These are phyloP conservation scores for Abrostola triplasia DNA, from an alignment of 2,888 invertebrate genomes.

Conservation along the genomic window DNA sequence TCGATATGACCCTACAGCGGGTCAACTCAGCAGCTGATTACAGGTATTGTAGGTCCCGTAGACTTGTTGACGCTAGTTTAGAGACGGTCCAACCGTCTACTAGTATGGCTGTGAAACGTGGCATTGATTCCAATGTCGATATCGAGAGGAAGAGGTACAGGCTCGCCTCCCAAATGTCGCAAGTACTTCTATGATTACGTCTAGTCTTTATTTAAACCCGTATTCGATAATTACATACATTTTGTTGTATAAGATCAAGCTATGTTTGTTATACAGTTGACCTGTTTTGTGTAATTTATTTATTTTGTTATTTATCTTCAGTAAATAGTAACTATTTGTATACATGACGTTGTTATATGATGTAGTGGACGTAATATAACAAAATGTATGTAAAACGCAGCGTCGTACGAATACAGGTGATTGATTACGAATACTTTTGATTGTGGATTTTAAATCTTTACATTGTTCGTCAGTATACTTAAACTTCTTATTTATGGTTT, in stretches of 20 bases:
- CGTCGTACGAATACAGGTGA: conserved; percentile 26
- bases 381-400: conserved; percentile 11
- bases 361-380: conserved; percentile 15
- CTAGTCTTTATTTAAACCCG: conserved; percentile 64
- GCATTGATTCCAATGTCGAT: conserved; percentile 72
- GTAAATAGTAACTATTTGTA: conserved; percentile 7
- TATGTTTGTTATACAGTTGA: conserved; percentile 1
- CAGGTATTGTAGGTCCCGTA: conserved; percentile 75
- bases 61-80: conserved; percentile 76
- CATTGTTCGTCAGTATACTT: conserved; percentile 26
- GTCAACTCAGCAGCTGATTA: conserved; percentile 73
- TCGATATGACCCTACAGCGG: conserved; percentile 72
- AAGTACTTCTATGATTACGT: conserved; percentile 80
- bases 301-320: conserved; percentile 16
- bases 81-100: conserved; percentile 69
- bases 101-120: conserved; percentile 78
- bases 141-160: conserved; percentile 79
- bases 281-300: conserved; percentile 5
- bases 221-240: conserved; percentile 49
- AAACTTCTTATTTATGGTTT: conserved; percentile 38
- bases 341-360: neutral
- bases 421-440: conserved; percentile 50
- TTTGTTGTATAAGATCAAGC: conserved; percentile 26
- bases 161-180: conserved; percentile 76
- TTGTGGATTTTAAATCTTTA: conserved; percentile 36